Percentiles rank a stretch among this genome's conserved stretches.
These are phyloP conservation scores for Syrmaticus mikado DNA, from an alignment of 2,113 vertebrate genomes.

Conservation along the genomic window DNA sequence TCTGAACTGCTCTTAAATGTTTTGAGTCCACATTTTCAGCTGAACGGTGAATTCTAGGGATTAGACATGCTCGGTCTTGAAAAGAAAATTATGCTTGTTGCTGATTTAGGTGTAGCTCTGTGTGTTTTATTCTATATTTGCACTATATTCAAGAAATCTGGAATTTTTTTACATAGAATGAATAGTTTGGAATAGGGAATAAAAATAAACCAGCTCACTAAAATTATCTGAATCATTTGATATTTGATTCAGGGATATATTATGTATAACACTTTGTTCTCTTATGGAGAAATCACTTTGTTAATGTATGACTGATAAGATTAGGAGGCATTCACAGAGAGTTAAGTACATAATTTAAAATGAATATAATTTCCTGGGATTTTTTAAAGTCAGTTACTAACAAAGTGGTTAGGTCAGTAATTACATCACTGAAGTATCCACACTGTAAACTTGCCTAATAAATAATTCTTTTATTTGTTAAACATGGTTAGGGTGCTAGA, in stretches of 20 bases:
- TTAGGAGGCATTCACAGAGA: background rate
- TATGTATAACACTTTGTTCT: background rate
- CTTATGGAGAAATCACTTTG: background rate
- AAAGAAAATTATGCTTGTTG: background rate
- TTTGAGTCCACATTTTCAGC: background rate
- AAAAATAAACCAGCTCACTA: background rate
- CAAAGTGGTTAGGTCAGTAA: background rate
- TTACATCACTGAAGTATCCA: background rate
- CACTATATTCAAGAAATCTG: background rate
- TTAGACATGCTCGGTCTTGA: background rate
- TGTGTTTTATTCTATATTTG: background rate
- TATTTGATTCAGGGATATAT: background rate
- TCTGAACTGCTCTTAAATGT: background rate
- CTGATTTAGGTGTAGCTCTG: background rate
- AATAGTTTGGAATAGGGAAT: background rate
- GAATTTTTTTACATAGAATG: background rate
- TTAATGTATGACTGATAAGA: background rate
- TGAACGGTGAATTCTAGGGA: background rate
- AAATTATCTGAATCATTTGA: background rate
- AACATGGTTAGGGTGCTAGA: background rate
- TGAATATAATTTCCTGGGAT: background rate
- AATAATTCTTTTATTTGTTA: background rate
- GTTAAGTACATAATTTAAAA: background rate
- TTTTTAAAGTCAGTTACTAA: background rate
- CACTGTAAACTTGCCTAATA: background rate